Conservation (phyloP, 2,113 vertebrate genomes). For the Neoarius graeffei region DNA sequence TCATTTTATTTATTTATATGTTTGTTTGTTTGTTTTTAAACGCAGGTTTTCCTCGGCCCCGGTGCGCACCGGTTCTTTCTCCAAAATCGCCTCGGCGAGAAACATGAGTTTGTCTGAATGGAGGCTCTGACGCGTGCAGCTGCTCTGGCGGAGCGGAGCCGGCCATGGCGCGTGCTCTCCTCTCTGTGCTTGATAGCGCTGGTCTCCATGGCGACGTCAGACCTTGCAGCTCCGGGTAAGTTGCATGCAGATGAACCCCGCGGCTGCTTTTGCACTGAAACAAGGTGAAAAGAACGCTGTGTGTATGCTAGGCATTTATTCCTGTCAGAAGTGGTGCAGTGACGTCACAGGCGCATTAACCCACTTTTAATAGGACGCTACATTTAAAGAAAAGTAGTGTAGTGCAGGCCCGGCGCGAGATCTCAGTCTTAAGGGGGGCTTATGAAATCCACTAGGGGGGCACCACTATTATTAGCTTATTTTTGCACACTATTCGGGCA, state of each 20-base stretch:
- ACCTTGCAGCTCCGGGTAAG: slow-evolving; percentile 72
- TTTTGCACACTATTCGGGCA: no score
- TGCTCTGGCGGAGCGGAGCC: slow-evolving; percentile 50
- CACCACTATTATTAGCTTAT: no score
- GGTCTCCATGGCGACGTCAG: slow-evolving; percentile 64
- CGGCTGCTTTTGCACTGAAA: background rate
- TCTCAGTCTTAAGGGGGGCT: no score
- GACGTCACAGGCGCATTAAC: background rate
- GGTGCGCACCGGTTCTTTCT: slow-evolving; percentile 46
- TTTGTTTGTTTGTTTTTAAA: background rate
- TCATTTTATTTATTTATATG: rapidly evolving
- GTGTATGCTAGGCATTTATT: background rate
- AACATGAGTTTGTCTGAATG: slow-evolving; percentile 70
- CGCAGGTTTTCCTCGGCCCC: background rate
- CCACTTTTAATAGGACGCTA: background rate
- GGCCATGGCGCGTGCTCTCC: slow-evolving; percentile 45
- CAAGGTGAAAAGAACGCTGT: background rate
- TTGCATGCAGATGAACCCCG: background rate
- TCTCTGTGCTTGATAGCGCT: slow-evolving; percentile 64
- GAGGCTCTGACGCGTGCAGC: slow-evolving; percentile 61
- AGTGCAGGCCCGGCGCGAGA: no score
- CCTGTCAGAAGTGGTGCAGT: background rate
- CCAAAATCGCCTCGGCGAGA: slow-evolving; percentile 52
- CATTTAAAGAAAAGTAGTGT: no score
- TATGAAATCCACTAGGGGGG: no score